Evolutionary conservation across 2,888 invertebrate genomes (phyloP), one percentile per base, ranked within the genome.

Genomic region (Hirtodrosophila cameraria): DNA sequence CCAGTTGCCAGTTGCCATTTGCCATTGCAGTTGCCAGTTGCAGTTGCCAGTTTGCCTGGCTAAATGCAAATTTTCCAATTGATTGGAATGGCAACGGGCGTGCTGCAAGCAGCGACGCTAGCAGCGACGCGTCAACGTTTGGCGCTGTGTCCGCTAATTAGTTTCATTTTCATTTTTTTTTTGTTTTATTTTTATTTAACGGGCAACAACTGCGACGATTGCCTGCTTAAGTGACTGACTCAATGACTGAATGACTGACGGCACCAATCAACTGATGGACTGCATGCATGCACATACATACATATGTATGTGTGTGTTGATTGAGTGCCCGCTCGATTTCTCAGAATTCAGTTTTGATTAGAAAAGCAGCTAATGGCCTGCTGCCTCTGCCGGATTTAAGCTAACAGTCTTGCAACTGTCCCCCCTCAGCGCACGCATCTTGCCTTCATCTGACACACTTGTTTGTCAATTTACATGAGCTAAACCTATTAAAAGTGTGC

Each of bases 21-120:
- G 76, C 33, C 48, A 36, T 43, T 25, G 27, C 27, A 8, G 23
- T 80, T 52, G 53, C 54, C 39, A 2, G 30, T 57, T 41, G 35
- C 27, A 9, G n/a, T 52, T 58, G 50, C 45, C 16, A 30, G 35
- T 39, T 27, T 57, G 58, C 43, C 50, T 61, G 61, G 80, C 68
- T 52, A 86, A 80, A 87, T 87, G 83, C 86, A 88, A 83, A 86
- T 87, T 83, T 74, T 68, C 78, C 78, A 86, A 83, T 88, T 83
- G 83, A 88, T 86, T 88, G 78, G 53, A 77, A 70, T 87, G 86
- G 72, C 58, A 67, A 82, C 52, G 57, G 69, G 64, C 48, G 36
- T 59, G 42, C 25, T 16, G 33, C 41, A 42, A 33, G 41, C 58
- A 43, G 50, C 23, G 53, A 33, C 38, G 43, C 3, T 7, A 30